Conservation (phyloP, 2,888 invertebrate genomes). For the Lasioglossum oenotherae region DNA sequence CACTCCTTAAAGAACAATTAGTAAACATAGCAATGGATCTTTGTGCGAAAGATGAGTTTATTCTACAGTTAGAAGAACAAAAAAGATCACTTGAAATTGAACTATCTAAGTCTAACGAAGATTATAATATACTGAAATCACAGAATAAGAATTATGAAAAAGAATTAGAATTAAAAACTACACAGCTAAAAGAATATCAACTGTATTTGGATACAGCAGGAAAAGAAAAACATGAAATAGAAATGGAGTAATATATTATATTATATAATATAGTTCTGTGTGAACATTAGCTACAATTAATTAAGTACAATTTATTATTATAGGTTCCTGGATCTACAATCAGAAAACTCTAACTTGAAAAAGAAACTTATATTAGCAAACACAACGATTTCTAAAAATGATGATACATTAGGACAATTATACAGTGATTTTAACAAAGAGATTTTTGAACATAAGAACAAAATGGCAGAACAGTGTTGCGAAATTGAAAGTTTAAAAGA, state of each 20-base stretch:
- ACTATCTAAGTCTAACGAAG: constrained; percentile 22
- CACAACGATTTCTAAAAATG: background rate
- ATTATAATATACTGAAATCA: constrained; percentile 39
- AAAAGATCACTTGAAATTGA: constrained; percentile 17
- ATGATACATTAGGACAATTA: background rate
- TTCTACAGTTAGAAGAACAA: constrained; percentile 36
- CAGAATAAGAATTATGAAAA: constrained; percentile 47
- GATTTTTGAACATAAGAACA: constrained; percentile 26
- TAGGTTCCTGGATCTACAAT: constrained; percentile 64
- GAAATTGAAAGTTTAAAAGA: constrained; percentile 56
- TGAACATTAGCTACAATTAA: constrained; percentile 2
- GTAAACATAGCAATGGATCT: constrained; percentile 30
- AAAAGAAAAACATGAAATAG: constrained; percentile 56
- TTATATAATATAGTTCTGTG: constrained; percentile 1
- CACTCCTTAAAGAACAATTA: constrained; percentile 39
- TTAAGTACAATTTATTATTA: constrained; percentile 17
- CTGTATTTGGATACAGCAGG: constrained; percentile 37
- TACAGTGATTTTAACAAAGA: background rate
- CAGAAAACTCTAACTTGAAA: constrained; percentile 61
- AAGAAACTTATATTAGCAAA: constrained; percentile 32
- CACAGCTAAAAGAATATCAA: constrained; percentile 27
- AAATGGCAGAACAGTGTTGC: constrained; percentile 39
- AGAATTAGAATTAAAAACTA: constrained; percentile 7
- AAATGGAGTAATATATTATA: constrained; percentile 57
- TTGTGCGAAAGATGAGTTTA: constrained; percentile 32